Evolutionary conservation across 2,888 invertebrate genomes (phyloP), one percentile per base, ranked within the genome.

Genomic region (Microctonus aethiopoides): DNA sequence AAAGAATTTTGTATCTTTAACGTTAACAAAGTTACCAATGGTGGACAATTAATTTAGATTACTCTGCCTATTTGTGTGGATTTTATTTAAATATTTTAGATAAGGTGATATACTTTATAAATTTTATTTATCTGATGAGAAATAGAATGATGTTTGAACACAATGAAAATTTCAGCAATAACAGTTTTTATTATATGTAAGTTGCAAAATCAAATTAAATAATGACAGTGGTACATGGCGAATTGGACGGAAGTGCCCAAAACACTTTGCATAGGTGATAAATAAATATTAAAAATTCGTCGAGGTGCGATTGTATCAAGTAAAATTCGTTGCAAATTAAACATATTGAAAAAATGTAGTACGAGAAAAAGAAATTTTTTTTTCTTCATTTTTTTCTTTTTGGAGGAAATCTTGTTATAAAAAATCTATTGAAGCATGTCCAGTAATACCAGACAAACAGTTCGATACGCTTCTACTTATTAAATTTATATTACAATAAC

Each of bases 211-310:
- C 77, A 80, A 78, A 79, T 46, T 76, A 76, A 80, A 79, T 80
- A 77, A 79, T 84, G 83, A 84, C 80, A 84, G 81, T 83, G 82
- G 80, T 84, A 84, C 81, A 84, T 83, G 82, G 83, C 81, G 83
- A 76, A 81, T 82, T 84, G 84, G 84, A 84, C 84, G 84, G 84
- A 84, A 82, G 80, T 78, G 84, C 84, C 84, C 84, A 84, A 84
- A 84, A 84, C 83, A 84, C 84, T 83, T 80, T 83, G 83, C 83
- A 84, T 81, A 84, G 80, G 81, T 84, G 83, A 82, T 76, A 83
- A 81, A 83, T 83, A 77, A 81, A 79, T 76, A 81, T 82, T 46
- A 46, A 79, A 82, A 80, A 80, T 82, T 82, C 80, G 76, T 83
- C 80, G 79, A 79, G 80, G 80, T 84, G 82, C 81, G 78, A 81